Percentiles rank a stretch among this genome's conserved stretches.
Conservation (phyloP, 2,888 invertebrate species). For the Lasioglossum morio region DNA sequence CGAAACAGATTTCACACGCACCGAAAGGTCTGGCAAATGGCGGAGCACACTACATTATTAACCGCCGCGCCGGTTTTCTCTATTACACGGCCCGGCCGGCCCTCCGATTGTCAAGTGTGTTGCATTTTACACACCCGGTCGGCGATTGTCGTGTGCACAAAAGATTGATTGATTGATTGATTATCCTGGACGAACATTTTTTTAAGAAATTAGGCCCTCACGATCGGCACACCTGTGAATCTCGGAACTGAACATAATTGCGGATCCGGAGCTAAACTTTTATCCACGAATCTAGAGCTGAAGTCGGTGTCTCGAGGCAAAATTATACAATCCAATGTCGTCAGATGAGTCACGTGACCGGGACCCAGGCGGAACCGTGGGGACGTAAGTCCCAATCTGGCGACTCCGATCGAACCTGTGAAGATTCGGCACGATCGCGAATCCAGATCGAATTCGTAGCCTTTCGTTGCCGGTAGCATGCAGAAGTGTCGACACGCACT, state of each 20-base stretch:
- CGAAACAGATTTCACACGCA: conserved; percentile 52
- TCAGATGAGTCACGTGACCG: too few species aligned
- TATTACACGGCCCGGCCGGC: conserved; percentile 4
- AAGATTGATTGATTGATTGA: too few species aligned
- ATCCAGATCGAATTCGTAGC: neutral
- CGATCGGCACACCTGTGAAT: neutral
- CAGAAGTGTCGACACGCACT: conserved; percentile 50
- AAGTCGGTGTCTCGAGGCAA: neutral
- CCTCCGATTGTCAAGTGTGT: conserved; percentile 42
- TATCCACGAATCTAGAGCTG: neutral
- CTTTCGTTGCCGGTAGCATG: conserved; percentile 42
- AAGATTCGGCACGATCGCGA: neutral
- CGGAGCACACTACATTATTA: neutral
- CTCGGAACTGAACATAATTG: neutral
- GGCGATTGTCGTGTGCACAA: too few species aligned
- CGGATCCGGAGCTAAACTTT: neutral
- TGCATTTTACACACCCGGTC: neutral
- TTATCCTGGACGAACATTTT: neutral
- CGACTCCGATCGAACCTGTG: neutral
- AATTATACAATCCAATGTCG: neutral
- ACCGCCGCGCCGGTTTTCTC: conserved; percentile 19
- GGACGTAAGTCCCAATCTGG: too few species aligned
- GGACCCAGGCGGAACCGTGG: too few species aligned
- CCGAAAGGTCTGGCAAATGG: conserved; percentile 9
- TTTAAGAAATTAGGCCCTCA: neutral